phyloP scores from a whole-genome alignment of 2,797 vertebrate genomes.

The Periparus ater region DNA sequence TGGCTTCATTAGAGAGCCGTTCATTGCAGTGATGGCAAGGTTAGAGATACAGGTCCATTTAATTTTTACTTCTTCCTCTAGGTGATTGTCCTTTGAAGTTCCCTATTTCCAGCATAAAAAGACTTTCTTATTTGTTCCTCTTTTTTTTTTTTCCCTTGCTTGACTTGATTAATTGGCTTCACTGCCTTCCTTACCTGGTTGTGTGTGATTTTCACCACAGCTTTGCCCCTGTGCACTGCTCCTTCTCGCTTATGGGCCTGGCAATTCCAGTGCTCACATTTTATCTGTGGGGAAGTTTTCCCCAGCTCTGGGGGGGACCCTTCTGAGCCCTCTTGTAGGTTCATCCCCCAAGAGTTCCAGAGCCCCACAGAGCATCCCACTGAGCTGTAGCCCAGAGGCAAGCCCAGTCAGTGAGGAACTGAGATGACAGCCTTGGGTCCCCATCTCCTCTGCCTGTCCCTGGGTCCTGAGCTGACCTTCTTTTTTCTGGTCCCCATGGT shows the following conservation, averaged over 20 bases:
- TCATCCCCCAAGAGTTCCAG: neutral
- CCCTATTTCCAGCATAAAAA: neutral
- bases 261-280: neutral
- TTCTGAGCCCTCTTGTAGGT: neutral
- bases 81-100: neutral
- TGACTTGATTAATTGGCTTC: neutral
- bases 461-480: neutral
- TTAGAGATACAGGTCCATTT: neutral
- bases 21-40: neutral
- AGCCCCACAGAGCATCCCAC: neutral
- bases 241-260: rapidly evolving
- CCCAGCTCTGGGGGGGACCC: neutral
- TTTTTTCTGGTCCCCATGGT: neutral
- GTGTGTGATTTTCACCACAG: neutral
- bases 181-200: neutral
- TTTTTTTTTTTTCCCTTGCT: neutral
- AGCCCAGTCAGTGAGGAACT: neutral
- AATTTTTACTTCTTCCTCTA: neutral
- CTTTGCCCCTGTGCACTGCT: neutral
- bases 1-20: neutral
- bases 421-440: neutral
- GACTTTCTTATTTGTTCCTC: neutral
- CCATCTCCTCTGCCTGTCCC: neutral
- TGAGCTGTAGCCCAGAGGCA: neutral
- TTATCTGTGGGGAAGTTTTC: neutral